Evolutionary conservation across 2,888 invertebrate species (phyloP).

Genomic region (Dasypogon diadema): DNA sequence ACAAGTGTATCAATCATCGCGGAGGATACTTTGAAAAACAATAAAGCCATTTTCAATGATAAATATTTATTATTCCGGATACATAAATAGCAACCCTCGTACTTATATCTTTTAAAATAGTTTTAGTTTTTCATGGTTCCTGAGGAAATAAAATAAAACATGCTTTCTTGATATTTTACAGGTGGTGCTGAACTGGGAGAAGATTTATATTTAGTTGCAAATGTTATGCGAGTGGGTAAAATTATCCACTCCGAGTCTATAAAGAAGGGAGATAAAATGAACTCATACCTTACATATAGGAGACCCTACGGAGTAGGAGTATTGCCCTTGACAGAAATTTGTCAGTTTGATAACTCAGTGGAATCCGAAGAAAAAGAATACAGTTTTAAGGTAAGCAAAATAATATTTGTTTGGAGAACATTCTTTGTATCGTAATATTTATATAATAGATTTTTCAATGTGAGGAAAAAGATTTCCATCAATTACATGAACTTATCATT

Average conservation of each 20-base stretch:
- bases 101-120: no score
- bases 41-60: no score
- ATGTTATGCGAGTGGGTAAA: slow-evolving; percentile 89
- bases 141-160: no score
- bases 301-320: slow-evolving; percentile 91
- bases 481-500: slow-evolving; percentile 89
- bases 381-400: slow-evolving; percentile 75
- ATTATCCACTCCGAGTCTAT: slow-evolving; percentile 74
- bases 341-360: slow-evolving; percentile 70
- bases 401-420: no score
- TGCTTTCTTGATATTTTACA: slow-evolving; percentile 42
- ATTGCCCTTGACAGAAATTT: slow-evolving; percentile 78
- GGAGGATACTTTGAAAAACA: no score
- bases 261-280: slow-evolving; percentile 65
- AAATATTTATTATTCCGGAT: no score
- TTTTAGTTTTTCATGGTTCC: no score
- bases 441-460: slow-evolving; percentile 79
- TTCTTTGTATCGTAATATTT: no score
- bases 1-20: no score
- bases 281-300: slow-evolving; percentile 70
- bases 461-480: slow-evolving; percentile 91
- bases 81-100: no score
- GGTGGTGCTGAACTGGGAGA: slow-evolving; percentile 86
- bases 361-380: slow-evolving; percentile 79
- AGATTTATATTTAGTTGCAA: slow-evolving; percentile 89